Percentiles rank a stretch among this genome's conserved stretches.
phyloP scores from a whole-genome alignment of 2,797 vertebrate species.

The Pantherophis alleghaniensis region DNA sequence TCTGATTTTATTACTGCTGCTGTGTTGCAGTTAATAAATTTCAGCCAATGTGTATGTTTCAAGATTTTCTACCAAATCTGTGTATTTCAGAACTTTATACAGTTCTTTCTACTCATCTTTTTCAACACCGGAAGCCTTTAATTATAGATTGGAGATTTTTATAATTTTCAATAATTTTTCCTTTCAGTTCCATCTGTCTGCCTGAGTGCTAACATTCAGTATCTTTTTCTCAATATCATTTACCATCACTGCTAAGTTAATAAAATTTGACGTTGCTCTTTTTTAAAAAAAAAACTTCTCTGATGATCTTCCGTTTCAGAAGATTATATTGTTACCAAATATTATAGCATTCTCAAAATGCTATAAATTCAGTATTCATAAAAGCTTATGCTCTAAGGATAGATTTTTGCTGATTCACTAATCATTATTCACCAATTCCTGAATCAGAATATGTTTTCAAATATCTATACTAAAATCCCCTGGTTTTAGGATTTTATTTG shows the following conservation, averaged over 20 bases:
- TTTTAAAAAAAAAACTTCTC: not conserved
- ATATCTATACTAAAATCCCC: not conserved
- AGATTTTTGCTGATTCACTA: not conserved
- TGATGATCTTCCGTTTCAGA: not conserved
- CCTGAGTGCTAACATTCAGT: not conserved
- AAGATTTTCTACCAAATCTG: not conserved
- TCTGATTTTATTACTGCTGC: not conserved
- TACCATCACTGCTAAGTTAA: not conserved
- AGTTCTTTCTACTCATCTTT: not conserved
- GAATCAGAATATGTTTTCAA: not conserved
- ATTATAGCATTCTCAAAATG: not conserved
- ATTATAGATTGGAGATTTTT: not conserved
- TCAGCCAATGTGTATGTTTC: not conserved
- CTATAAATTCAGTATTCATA: not conserved
- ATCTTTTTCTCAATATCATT: not conserved
- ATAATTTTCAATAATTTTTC: not conserved
- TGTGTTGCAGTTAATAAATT: not conserved
- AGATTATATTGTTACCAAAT: not conserved
- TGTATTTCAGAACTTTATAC: not conserved
- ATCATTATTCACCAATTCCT: not conserved
- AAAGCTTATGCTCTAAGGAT: not conserved
- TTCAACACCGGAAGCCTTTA: not conserved
- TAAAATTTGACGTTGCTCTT: not conserved
- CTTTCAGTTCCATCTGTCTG: not conserved
- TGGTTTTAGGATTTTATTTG: not conserved